Evolutionary conservation across 2,113 vertebrate species (phyloP), one percentile per base, ranked within the genome.

Genomic region (Nicator chloris): DNA sequence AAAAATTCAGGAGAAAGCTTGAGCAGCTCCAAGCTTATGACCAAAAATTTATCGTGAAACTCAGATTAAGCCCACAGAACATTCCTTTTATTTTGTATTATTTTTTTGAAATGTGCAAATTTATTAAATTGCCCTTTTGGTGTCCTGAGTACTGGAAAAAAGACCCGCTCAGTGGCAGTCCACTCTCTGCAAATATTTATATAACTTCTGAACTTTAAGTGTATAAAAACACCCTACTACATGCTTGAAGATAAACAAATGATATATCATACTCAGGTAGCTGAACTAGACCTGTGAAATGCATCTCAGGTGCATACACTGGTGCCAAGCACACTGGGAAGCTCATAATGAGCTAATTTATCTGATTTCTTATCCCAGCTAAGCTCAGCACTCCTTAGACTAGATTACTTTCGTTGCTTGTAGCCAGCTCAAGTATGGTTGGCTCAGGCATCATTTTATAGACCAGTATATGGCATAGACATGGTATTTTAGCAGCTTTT

Each of bases 1-100:
- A 63, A 85, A 96, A 93, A 82, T 77, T 77, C 73, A 85, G 44
- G 49, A 92, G 70, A 88, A 86, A 95, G 10, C 53, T 87, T 76
- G 70, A 95, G 65, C 21, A 84, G 53, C 77, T 86, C 26, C 0
- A 1, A 86, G 17, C 39, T 86, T 90, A 78, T 76, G 70, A 79
- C 24, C 30, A 85, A 53, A 8, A 84, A 78, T 72, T 92, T 82
- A 60, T 87, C 27, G 7, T 56, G 50, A 77, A 92, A 70, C 31
- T 65, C 45, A 60, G 83, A 92, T 57, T 27, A 90, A 81, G 21
- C 28, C 42, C 33, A 61, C 11, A 70, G 68, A 94, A 31, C 85
- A 88, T 92, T 82, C 8, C 3, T 47, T 37, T 64, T 61, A 44
- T 40, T 92, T 81, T 51, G 27, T 50, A 78, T 35, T 31, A 51